A percentile compares a stretch with the other conserved stretches of the same genome.
Evolutionary conservation across 2,113 vertebrate species (phyloP).

Genomic region (Nothocercus nigrocapillus): DNA sequence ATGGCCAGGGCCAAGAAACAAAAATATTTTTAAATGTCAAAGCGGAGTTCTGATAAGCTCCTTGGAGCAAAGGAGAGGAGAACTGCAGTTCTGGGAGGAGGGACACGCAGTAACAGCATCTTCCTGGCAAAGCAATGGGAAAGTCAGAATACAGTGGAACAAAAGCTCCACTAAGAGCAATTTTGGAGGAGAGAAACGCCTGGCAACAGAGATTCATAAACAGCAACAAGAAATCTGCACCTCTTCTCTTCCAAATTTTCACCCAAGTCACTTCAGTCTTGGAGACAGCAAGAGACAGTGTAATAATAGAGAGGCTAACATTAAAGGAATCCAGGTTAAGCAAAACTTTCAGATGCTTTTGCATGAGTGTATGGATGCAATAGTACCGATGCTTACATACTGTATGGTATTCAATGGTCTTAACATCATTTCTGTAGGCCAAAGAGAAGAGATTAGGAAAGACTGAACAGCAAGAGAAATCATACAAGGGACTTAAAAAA

Average conservation of each 20-base stretch:
- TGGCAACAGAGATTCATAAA: neutral
- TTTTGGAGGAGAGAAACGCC: neutral
- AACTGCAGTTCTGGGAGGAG: neutral
- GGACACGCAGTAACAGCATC: neutral
- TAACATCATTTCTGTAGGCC: neutral
- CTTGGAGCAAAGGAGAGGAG: neutral
- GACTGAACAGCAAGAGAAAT: neutral
- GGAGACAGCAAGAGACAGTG: neutral
- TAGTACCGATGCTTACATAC: neutral
- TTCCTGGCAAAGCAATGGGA: neutral
- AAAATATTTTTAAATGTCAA: slow-evolving; percentile 7
- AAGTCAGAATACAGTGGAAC: neutral
- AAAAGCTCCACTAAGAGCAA: neutral
- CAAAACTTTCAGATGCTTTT: neutral
- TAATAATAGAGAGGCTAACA: neutral
- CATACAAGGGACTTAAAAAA: neutral
- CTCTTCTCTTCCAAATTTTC: neutral
- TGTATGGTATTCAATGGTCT: neutral
- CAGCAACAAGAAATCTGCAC: neutral
- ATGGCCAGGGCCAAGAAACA: neutral
- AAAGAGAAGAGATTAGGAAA: neutral
- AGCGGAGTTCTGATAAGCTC: neutral
- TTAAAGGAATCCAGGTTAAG: neutral
- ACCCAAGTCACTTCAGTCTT: neutral
- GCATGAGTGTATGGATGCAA: neutral